Base-by-base conservation (phyloP, 1,140 invertebrate genomes). In the Phenacoccus solenopsis region DNA sequence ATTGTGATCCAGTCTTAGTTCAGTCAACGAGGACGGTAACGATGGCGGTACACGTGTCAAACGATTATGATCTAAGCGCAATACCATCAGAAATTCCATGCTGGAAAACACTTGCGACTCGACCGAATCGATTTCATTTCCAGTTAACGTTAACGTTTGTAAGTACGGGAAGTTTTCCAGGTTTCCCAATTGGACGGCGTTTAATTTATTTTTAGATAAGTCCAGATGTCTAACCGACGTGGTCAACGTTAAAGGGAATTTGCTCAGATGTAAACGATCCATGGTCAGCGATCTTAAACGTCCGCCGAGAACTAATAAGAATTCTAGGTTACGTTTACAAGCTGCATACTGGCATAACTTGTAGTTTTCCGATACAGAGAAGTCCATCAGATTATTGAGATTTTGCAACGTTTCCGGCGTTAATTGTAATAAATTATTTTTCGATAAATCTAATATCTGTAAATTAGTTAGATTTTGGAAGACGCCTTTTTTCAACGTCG, bases 91-190 rank as follows among this genome's bases (percentile, higher is more conserved):
- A 74, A 88, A 85, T 74, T 92, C 90, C 24, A 94, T 77, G 32
- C 91, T 82, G 0, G 90, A 90, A 27, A 96, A 79, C 0, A 93
- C 90, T 74, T 94, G 91, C 32, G 94, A 90, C 78, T 94, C 92
- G 10, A 96, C 84, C 1, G 84, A 81, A 49, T 79, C 80, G 28
- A 97, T 84, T 71, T 83, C 81, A 76, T 95, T 96, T 67, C 88
- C 83, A 24, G 89, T 89, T 49, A 96, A 83, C 75, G 93, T 89
- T 28, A 97, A 77, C 27, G 90, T 82, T 72, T 88, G 87, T 12
- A 96, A 77, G 21, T 93, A 78, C 0, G 92, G 92, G 77, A 94
- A 95, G 73, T 90, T 92, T 75, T 93, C 91, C 71, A 96, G 82
- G 75, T 94, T 91, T 20, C 91, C 90, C 74, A 90, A 85, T 49